A percentile compares a stretch with the other conserved stretches of the same genome.
Evolutionary conservation across 2,797 vertebrate species (phyloP).

Genomic region (Columba guinea): DNA sequence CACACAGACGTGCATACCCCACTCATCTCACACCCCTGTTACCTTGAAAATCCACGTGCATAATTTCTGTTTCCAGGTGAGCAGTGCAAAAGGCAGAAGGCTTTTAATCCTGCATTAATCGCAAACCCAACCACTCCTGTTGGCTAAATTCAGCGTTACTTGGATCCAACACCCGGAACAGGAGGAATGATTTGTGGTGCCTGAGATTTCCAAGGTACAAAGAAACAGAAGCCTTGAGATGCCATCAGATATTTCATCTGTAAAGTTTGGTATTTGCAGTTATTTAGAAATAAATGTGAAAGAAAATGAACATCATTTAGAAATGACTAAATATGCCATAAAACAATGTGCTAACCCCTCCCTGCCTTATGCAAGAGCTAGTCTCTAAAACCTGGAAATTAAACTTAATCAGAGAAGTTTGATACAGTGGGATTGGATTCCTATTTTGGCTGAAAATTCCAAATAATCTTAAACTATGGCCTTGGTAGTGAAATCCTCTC

Average conservation of each 20-base stretch:
- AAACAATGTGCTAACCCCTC: not conserved
- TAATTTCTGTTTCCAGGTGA: not conserved
- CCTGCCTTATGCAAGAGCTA: not conserved
- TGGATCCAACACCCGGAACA: rapidly evolving
- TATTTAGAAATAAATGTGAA: not conserved
- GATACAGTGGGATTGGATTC: not conserved
- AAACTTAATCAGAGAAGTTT: not conserved
- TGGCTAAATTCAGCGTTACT: not conserved
- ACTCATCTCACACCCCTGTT: not conserved
- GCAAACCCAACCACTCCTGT: not conserved
- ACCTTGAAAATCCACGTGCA: not conserved
- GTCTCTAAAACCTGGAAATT: not conserved
- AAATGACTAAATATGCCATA: not conserved
- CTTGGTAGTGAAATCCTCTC: not conserved
- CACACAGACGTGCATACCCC: rapidly evolving
- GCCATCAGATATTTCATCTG: not conserved
- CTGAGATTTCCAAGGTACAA: not conserved
- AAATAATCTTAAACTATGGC: not conserved
- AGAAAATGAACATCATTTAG: not conserved
- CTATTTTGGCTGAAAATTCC: constrained; percentile 8
- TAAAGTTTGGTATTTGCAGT: not conserved
- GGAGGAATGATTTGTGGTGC: not conserved
- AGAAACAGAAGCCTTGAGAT: not conserved
- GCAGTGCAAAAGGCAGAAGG: not conserved
- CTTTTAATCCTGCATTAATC: not conserved